These are phyloP conservation scores for Alcedo atthis DNA, from an alignment of 2,797 vertebrate species.

Conservation along the genomic window DNA sequence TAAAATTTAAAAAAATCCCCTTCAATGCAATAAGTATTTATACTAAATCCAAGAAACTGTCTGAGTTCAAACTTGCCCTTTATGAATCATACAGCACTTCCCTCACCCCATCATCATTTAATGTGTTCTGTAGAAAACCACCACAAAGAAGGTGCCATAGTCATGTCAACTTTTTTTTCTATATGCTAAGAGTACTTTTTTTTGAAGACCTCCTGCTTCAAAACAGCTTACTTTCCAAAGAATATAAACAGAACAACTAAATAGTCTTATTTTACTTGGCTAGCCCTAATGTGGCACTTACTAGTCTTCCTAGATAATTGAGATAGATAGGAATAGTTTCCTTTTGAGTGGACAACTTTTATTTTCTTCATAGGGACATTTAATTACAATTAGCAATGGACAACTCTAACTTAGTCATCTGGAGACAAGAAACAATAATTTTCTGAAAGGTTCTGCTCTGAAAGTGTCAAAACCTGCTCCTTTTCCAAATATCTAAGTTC, in stretches of 20 bases:
- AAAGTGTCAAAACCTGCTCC: background rate
- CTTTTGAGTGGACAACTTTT: background rate
- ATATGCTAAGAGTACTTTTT: background rate
- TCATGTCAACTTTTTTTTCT: background rate
- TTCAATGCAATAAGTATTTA: constrained; percentile 58
- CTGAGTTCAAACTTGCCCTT: background rate
- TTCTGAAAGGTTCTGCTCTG: background rate
- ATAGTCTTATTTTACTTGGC: background rate
- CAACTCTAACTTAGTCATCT: background rate
- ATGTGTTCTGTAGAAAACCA: constrained; percentile 11
- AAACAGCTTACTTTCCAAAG: constrained; percentile 4
- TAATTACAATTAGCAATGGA: background rate
- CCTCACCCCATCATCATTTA: background rate
- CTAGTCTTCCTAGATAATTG: background rate
- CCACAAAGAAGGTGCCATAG: background rate
- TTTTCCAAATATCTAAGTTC: background rate
- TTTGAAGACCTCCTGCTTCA: background rate
- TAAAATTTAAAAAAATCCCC: background rate
- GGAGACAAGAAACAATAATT: background rate
- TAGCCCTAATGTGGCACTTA: background rate
- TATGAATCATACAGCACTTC: constrained; percentile 29
- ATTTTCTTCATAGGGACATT: background rate
- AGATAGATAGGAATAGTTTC: background rate
- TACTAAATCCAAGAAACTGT: constrained; percentile 47
- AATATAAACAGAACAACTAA: constrained; percentile 11